Conservation (phyloP, 2,113 vertebrate genomes). For the Erythrocercus mccallii region DNA sequence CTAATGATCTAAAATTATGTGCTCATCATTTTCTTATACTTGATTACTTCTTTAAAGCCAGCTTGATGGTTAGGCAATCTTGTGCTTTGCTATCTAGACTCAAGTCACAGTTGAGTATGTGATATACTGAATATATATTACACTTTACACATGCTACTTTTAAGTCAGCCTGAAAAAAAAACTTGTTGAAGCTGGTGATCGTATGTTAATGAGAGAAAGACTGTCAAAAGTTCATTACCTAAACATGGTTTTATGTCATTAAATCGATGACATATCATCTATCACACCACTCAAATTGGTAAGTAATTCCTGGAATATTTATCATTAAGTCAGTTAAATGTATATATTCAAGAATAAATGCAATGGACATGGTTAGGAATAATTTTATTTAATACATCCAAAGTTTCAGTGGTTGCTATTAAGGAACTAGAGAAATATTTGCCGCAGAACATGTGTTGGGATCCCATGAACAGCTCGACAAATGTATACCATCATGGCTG, state of each 20-base stretch:
- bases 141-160: neutral
- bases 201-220: neutral
- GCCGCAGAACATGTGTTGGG: neutral
- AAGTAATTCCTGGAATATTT: neutral
- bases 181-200: neutral
- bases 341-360: neutral
- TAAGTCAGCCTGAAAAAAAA: neutral
- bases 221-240: neutral
- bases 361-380: neutral
- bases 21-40: neutral
- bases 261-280: neutral
- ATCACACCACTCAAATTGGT: neutral
- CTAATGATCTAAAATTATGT: constrained; percentile 27
- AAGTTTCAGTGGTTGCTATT: neutral
- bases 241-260: neutral
- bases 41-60: neutral
- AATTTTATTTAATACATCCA: neutral
- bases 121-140: neutral
- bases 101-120: neutral
- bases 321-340: neutral
- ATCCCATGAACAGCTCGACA: no score
- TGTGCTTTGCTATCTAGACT: neutral
- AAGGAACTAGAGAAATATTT: neutral
- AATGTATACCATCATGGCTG: neutral
- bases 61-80: neutral